Evolutionary conservation across 2,113 vertebrate species (phyloP), one percentile per base, ranked within the genome.

Genomic region (Tyrannus savana): DNA sequence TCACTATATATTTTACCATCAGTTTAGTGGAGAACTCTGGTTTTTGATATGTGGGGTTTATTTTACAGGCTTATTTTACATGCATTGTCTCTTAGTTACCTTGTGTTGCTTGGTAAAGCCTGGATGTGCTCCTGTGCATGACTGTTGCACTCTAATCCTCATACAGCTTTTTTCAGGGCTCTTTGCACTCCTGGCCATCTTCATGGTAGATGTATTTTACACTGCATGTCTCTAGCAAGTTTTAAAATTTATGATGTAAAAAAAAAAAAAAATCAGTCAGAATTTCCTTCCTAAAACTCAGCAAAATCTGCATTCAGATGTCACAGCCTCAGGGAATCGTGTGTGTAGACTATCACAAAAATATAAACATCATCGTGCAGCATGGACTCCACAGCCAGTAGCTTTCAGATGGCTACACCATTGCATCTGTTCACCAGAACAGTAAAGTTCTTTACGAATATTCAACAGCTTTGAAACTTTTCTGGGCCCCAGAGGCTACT

Each of bases 371-470:
- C 46, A 44, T 64, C 0, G 0, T 90, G 41, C 8, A 5, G 49
- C 63, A 52, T 17, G 22, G 64, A 73, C 55, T 90, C 35, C 50
- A 50, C 88, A 68, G 52, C 19, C 44, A 49, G 22, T 66, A 60
- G 55, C 28, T 78, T 89, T 82, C 71, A 87, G 41, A 71, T 4
- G 9, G 41, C 47, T 69, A 41, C 52, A 75, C 24, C n/a, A 39
- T 67, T 85, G 19, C 72, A 92, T 75, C 56, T 88, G 44, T 68
- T 85, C 62, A 87, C 52, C 35, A 82, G 49, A 89, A 85, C 42
- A 76, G 85, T 80, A 58, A 85, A 64, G 30, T 42, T 92, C n/a
- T 11, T 67, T 74, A 87, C 72, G 53, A 90, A 79, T 84, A 88
- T 83, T 76, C 82, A 95, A 16, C n/a, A 47, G 22, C 47, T 79